Evolutionary conservation across 2,888 invertebrate species (phyloP).

Genomic region (Spodoptera littoralis): DNA sequence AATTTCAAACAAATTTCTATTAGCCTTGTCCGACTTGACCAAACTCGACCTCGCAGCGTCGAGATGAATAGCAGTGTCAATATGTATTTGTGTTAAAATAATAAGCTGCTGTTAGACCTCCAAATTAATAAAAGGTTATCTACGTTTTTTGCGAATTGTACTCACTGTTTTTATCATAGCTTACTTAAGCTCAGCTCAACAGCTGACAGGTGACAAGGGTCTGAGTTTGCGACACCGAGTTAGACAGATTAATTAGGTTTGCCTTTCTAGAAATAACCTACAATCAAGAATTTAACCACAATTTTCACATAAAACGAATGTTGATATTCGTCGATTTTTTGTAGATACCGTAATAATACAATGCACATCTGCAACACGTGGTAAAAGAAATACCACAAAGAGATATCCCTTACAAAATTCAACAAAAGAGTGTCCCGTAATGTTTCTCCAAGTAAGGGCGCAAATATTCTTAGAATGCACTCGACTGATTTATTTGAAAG

Average conservation of each 20-base stretch:
- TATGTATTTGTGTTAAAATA: slow-evolving; percentile 38
- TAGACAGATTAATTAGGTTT: no score
- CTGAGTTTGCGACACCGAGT: no score
- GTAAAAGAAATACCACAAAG: no score
- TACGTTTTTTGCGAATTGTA: slow-evolving; percentile 8
- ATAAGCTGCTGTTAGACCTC: slow-evolving; percentile 5
- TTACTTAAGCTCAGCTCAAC: neutral
- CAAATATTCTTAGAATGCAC: slow-evolving; percentile 10
- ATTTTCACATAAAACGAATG: no score
- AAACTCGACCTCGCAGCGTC: slow-evolving; percentile 62
- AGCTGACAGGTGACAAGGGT: no score
- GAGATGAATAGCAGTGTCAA: slow-evolving; percentile 58
- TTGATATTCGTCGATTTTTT: no score
- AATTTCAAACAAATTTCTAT: slow-evolving; percentile 49
- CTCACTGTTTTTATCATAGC: neutral
- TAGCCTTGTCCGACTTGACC: slow-evolving; percentile 66
- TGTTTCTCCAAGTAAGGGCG: neutral
- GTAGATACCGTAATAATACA: no score
- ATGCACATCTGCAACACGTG: no score
- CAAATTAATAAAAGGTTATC: neutral
- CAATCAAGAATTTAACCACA: no score
- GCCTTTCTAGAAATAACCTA: no score
- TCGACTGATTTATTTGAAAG: slow-evolving; percentile 25
- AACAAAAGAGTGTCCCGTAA: no score
- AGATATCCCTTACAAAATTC: no score